phyloP scores from a whole-genome alignment of 2,113 vertebrate species.

The Sinocyclocheilus anophthalmus region DNA sequence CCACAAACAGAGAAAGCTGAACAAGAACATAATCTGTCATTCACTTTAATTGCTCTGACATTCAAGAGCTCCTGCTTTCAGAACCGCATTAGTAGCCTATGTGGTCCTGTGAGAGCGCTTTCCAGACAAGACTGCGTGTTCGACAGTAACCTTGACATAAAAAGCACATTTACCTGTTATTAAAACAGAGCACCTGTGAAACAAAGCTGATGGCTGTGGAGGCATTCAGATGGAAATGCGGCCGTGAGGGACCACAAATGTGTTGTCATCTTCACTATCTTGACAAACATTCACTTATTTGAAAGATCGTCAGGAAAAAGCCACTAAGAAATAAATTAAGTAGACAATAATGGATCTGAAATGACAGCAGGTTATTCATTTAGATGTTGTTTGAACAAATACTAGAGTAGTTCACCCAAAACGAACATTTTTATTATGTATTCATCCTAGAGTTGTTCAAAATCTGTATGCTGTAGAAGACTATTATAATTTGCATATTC shows the following conservation, averaged over 20 bases:
- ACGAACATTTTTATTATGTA: background rate
- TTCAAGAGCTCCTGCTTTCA: conserved; percentile 25
- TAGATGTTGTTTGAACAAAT: background rate
- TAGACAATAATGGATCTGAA: conserved; percentile 39
- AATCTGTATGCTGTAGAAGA: background rate
- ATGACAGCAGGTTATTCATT: conserved; percentile 13
- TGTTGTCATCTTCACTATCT: conserved; percentile 17
- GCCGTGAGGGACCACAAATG: conserved; percentile 18
- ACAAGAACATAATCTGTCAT: background rate
- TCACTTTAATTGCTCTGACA: conserved; percentile 35
- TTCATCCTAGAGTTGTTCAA: background rate
- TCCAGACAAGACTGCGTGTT: background rate
- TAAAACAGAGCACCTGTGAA: conserved; percentile 13
- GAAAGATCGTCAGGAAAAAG: background rate
- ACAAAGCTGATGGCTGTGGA: conserved; percentile 24
- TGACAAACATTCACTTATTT: conserved; percentile 32
- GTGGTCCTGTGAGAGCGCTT: conserved; percentile 5
- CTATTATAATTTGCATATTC: background rate
- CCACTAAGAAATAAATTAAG: conserved; percentile 35
- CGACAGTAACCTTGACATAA: conserved; percentile 25
- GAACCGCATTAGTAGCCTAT: conserved; percentile 32
- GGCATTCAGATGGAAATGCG: conserved; percentile 20
- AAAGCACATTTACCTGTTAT: conserved; percentile 41
- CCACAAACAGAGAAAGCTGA: background rate
- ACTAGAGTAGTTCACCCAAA: background rate